Evolutionary conservation across 2,888 invertebrate genomes (phyloP).

Genomic region (Iphiclides podalirius): DNA sequence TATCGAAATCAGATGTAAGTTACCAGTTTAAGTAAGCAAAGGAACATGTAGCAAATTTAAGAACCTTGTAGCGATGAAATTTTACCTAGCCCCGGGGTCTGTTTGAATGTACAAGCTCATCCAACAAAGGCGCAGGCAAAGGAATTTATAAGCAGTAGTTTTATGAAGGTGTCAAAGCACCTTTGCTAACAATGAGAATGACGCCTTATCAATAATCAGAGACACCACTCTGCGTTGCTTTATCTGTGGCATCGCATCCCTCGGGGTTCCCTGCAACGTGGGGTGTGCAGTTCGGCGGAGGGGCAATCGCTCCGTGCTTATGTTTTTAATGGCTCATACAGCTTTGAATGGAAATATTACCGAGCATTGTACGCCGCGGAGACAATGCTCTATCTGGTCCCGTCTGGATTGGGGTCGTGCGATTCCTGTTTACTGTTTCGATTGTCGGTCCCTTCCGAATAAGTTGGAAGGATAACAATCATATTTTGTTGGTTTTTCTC

Average conservation of each 20-base stretch:
- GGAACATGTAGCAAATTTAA: too few relatives aligned
- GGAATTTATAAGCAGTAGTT: too few relatives aligned
- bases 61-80: too few relatives aligned
- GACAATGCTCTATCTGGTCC: conserved; percentile 27
- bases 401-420: conserved; percentile 25
- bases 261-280: conserved; percentile 43
- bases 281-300: conserved; percentile 42
- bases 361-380: conserved; percentile 28
- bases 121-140: too few relatives aligned
- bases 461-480: conserved; percentile 1
- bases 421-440: conserved; percentile 24
- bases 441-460: conserved; percentile 10
- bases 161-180: too few relatives aligned
- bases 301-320: conserved; percentile 49
- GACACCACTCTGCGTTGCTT: conserved; percentile 32
- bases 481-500: not conserved
- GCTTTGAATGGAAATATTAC: conserved; percentile 36
- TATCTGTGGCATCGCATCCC: conserved; percentile 52
- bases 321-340: conserved; percentile 53
- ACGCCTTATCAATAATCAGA: too few relatives aligned
- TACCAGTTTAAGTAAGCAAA: too few relatives aligned
- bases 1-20: too few relatives aligned
- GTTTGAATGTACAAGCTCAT: too few relatives aligned
- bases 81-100: too few relatives aligned
- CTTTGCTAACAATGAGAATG: too few relatives aligned